Evolutionary conservation across 2,888 invertebrate genomes (phyloP).

Genomic region (Byasa hedistus): DNA sequence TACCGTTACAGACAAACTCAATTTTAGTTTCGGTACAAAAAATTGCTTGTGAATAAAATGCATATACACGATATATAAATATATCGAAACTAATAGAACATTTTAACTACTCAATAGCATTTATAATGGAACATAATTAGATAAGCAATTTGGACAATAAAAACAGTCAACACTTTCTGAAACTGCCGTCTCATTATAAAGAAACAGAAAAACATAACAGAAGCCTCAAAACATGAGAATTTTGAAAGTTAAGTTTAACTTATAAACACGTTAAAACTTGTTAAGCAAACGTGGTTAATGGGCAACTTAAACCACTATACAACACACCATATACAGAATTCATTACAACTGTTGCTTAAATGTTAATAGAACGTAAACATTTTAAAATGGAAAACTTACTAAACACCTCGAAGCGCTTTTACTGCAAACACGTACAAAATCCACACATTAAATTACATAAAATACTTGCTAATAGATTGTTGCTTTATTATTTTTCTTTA

Average conservation of each 20-base stretch:
- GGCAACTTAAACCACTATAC: slow-evolving; percentile 7
- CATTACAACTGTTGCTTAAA: slow-evolving; percentile 1
- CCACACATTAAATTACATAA: not conserved
- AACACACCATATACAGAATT: slow-evolving; percentile 21
- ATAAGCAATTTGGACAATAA: not conserved
- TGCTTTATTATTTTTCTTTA: too few relatives aligned
- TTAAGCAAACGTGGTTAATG: not conserved
- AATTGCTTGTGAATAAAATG: slow-evolving; percentile 1
- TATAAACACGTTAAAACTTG: not conserved
- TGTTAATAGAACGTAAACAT: not conserved
- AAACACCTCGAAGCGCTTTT: not conserved
- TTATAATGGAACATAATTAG: not conserved
- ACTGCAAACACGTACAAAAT: not conserved
- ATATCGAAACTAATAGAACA: not conserved
- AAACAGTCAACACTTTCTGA: too few relatives aligned
- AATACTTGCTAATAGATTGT: not conserved
- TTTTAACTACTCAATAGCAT: not conserved
- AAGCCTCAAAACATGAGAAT: too few relatives aligned
- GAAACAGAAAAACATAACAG: too few relatives aligned
- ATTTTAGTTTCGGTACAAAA: slow-evolving; percentile 19
- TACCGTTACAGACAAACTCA: slow-evolving; percentile 27
- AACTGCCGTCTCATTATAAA: too few relatives aligned
- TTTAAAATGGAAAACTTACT: not conserved
- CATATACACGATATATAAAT: slow-evolving; percentile 4
- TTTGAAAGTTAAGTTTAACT: not conserved